phyloP scores from a whole-genome alignment of 2,797 vertebrate genomes.

The Sebastes trivittatus region DNA sequence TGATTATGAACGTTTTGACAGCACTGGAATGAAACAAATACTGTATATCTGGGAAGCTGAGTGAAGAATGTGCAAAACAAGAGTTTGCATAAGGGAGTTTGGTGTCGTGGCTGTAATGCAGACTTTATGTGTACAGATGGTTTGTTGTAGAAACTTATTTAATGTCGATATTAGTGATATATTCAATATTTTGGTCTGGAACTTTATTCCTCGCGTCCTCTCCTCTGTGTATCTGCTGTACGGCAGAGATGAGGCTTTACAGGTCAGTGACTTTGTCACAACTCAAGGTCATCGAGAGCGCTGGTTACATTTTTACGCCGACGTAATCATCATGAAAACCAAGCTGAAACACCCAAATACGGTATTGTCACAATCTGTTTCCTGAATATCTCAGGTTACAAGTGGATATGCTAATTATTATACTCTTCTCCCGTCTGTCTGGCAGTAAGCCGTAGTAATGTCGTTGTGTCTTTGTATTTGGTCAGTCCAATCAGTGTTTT shows the following conservation, averaged over 20 bases:
- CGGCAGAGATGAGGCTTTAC: constrained; percentile 25
- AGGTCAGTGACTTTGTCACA: not conserved
- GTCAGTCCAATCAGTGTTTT: constrained; percentile 54
- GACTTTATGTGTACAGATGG: constrained; percentile 14
- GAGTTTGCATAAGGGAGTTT: constrained; percentile 7
- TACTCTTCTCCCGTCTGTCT: constrained; percentile 41
- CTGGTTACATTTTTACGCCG: constrained; percentile 48
- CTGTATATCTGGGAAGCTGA: constrained; percentile 4
- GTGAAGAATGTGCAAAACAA: constrained; percentile 13
- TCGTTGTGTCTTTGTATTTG: constrained; percentile 64
- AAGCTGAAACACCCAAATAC: constrained; percentile 32
- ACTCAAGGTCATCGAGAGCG: constrained; percentile 23
- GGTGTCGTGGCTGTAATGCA: not conserved
- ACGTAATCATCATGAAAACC: constrained; percentile 24
- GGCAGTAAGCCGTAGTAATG: constrained; percentile 37
- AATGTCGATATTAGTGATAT: constrained; percentile 1
- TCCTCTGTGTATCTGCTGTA: constrained; percentile 22
- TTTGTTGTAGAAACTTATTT: constrained; percentile 35
- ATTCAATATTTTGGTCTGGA: constrained; percentile 19
- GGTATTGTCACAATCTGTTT: constrained; percentile 49
- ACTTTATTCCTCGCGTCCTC: not conserved
- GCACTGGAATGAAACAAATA: constrained; percentile 31
- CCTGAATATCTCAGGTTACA: constrained; percentile 70
- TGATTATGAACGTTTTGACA: not conserved
- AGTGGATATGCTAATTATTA: constrained; percentile 40